These are phyloP conservation scores for Varanus komodoensis DNA, from an alignment of 2,113 vertebrate species.

Conservation along the genomic window DNA sequence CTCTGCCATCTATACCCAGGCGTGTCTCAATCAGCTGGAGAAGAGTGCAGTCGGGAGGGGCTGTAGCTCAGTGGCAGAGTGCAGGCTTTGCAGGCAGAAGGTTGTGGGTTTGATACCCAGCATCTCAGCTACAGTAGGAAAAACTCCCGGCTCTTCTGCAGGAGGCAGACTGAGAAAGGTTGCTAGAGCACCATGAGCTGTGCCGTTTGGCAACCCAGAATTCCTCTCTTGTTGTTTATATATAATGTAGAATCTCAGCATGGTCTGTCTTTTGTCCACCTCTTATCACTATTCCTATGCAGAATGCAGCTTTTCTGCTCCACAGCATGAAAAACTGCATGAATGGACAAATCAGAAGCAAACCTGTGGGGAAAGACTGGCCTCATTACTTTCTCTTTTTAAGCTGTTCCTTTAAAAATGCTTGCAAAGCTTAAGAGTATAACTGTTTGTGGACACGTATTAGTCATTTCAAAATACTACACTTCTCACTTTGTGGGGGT, in stretches of 20 bases:
- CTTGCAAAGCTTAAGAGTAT: background rate
- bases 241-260: background rate
- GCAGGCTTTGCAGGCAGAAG: too few relatives aligned
- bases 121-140: too few relatives aligned
- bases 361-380: background rate
- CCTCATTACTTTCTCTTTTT: background rate
- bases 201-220: background rate
- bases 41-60: too few relatives aligned
- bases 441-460: background rate
- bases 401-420: background rate
- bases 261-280: background rate
- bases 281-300: background rate
- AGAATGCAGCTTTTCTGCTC: background rate
- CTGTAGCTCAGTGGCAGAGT: too few relatives aligned
- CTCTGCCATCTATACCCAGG: too few relatives aligned
- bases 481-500: background rate
- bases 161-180: too few relatives aligned
- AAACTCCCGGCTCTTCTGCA: too few relatives aligned
- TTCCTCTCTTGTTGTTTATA: background rate
- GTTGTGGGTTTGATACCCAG: too few relatives aligned
- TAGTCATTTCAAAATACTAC: background rate
- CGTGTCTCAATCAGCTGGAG: too few relatives aligned
- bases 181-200: too few relatives aligned
- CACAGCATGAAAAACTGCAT: background rate
- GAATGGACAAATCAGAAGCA: background rate